Percentiles rank a stretch among this genome's conserved stretches.
Evolutionary conservation across 2,888 invertebrate genomes (phyloP).

Genomic region (Pterobdella sp.): DNA sequence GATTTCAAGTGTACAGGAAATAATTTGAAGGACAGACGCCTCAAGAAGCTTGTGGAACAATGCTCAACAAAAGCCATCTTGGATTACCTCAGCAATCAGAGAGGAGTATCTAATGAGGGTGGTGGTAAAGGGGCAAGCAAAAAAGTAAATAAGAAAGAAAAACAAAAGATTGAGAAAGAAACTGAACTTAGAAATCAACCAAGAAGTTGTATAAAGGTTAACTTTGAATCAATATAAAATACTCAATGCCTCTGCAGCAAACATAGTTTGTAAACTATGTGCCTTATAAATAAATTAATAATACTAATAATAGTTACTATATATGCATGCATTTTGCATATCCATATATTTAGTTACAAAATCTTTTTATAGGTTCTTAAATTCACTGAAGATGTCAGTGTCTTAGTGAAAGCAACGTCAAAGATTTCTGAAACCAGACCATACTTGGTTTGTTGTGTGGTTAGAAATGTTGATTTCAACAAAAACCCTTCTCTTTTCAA

Average conservation of each 20-base stretch:
- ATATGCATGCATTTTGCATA: neutral
- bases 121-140: slow-evolving; percentile 33
- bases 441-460: slow-evolving; percentile 66
- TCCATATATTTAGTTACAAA: neutral
- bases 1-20: slow-evolving; percentile 69
- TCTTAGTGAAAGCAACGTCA: slow-evolving; percentile 41
- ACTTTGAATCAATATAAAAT: neutral
- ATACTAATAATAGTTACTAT: neutral
- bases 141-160: slow-evolving; percentile 37
- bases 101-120: neutral
- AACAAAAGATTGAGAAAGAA: slow-evolving; percentile 37
- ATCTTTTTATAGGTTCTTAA: slow-evolving; percentile 41
- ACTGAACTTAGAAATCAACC: slow-evolving; percentile 49
- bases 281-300: neutral
- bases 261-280: neutral
- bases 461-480: slow-evolving; percentile 59
- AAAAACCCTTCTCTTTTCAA: slow-evolving; percentile 60
- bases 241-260: neutral
- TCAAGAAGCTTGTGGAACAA: slow-evolving; percentile 66
- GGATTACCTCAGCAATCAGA: slow-evolving; percentile 59
- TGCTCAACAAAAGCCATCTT: slow-evolving; percentile 64
- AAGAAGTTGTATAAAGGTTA: neutral
- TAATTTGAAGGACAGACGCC: slow-evolving; percentile 64
- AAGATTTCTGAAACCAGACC: slow-evolving; percentile 60
- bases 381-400: slow-evolving; percentile 47